Conservation (phyloP, 2,113 vertebrate genomes). For the Platysteira castanea region DNA sequence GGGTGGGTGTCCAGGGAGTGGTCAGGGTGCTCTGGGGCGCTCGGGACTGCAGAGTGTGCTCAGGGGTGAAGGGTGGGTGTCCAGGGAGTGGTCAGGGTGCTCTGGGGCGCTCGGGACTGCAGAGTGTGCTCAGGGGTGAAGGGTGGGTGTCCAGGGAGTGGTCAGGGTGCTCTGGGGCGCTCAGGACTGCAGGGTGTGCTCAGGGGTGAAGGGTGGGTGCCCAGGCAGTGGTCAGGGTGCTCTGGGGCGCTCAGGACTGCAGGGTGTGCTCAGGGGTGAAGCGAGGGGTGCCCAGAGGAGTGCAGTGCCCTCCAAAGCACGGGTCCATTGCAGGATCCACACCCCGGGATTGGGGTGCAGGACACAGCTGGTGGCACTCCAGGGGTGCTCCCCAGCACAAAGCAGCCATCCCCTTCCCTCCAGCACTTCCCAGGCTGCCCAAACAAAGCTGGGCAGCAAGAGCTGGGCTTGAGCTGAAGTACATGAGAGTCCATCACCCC, state of each 20-base stretch:
- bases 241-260: neutral
- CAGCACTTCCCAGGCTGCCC: neutral
- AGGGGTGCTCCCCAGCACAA: neutral
- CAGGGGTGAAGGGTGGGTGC: neutral
- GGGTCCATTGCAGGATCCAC: accelerated
- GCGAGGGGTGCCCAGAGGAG: neutral
- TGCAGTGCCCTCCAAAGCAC: neutral
- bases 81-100: accelerated
- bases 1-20: no score
- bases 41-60: no score
- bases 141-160: no score
- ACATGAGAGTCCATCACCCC: accelerated
- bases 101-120: neutral
- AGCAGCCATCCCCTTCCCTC: neutral
- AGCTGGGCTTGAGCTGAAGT: neutral
- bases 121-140: neutral
- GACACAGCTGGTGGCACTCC: neutral
- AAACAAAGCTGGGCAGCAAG: neutral
- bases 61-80: neutral
- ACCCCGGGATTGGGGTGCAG: accelerated
- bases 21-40: neutral
- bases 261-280: neutral
- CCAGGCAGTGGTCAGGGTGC: no score
- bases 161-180: neutral
- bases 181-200: neutral